Base-by-base conservation (phyloP, 2,113 vertebrate genomes). In the Oreochromis niloticus region DNA sequence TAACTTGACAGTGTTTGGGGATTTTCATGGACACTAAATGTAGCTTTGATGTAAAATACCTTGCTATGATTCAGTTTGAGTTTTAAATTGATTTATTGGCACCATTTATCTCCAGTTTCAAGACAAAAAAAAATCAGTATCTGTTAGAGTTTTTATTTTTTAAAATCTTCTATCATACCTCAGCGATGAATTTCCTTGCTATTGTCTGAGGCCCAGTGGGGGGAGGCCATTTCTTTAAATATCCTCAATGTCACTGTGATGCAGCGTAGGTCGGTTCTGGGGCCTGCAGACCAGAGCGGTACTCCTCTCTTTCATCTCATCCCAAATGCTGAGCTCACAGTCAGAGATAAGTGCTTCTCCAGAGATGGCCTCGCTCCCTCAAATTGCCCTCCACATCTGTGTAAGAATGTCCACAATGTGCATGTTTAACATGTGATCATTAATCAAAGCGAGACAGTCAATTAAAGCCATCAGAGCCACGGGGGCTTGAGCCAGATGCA, bases 391-490 rank as follows among this genome's bases (percentile, higher is more conserved):
- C 83, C 87, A 93, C 91, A 95, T 96, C 95, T 95, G 95, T 95
- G 93, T 94, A 92, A 94, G 92, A 93, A 94, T 94, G 95, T 95
- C 94, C 91, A 68, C 92, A 96, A 97, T 95, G 97, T 96, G 97
- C 97, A 98, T 98, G 97, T 95, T 96, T 95, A 96, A 96, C 92
- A 94, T 94, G 93, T 95, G 93, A 95, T 94, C 95, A 96, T 97
- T 96, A 96, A 96, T 97, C 96, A 96, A 94, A 95, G 84, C 12
- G 5, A 94, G 94, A 95, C 94, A 96, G 95, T 96, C 96, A 96
- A 96, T 96, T 96, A 96, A 94, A 91, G 91, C 91, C 91, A 96
- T 95, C 93, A 94, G 90, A 91, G 89, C 81, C 75, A 36, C 57
- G 41, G 81, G 88, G 84, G 81, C 89, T 84, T 16, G 81, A 91